Percentiles rank a stretch among this genome's conserved stretches.
Conservation (phyloP, 2,797 vertebrate genomes). For the Leptodactylus fallax region DNA sequence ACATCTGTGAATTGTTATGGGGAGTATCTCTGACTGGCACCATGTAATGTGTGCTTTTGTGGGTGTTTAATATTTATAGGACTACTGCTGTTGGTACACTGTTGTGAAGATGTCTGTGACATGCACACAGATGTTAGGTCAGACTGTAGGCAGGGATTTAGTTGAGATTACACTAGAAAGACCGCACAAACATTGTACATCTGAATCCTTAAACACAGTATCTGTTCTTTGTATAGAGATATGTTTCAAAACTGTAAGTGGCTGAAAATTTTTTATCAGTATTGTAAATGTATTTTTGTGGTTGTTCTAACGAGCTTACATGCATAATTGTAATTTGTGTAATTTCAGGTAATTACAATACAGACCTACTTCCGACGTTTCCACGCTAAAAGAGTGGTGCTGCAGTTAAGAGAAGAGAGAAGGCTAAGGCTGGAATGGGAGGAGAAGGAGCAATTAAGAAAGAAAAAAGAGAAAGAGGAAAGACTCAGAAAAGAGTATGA, state of each 20-base stretch:
- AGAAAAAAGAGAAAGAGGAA: constrained; percentile 80
- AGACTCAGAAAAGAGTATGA: constrained; percentile 75
- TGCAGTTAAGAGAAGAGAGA: constrained; percentile 74
- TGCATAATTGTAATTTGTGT: constrained; percentile 12
- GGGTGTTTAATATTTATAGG: background rate
- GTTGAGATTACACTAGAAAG: no score
- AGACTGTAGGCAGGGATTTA: no score
- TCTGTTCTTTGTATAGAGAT: no score
- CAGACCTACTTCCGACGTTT: constrained; percentile 84
- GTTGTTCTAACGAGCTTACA: background rate
- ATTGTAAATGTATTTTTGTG: background rate
- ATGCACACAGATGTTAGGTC: no score
- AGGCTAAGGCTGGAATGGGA: constrained; percentile 76
- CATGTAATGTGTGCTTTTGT: background rate
- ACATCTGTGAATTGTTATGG: background rate
- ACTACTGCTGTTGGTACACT: background rate
- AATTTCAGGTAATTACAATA: constrained; percentile 81
- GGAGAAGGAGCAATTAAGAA: constrained; percentile 75
- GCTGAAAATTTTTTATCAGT: no score
- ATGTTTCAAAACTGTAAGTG: no score
- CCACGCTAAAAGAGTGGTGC: constrained; percentile 77
- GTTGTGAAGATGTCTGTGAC: background rate
- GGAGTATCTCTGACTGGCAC: background rate
- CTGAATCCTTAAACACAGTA: no score
- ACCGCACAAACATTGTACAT: no score